phyloP scores from a whole-genome alignment of 2,888 invertebrate species.

The Odontothrips loti region DNA sequence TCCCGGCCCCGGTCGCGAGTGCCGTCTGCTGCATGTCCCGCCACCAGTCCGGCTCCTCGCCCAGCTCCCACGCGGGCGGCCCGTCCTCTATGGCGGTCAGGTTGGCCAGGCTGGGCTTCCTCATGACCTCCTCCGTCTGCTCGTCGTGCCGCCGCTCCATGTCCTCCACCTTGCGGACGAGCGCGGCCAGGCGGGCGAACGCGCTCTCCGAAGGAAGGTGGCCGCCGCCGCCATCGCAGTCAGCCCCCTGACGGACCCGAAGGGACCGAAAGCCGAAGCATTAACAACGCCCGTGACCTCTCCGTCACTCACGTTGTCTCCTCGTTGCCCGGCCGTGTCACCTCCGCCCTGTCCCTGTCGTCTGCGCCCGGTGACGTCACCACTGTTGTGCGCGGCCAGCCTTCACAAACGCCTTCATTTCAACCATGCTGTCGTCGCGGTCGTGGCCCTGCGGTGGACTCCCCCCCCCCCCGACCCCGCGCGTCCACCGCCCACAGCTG shows the following conservation, averaged over 20 bases:
- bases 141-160: conserved; percentile 23
- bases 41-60: conserved; percentile 17
- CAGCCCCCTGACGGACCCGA: too few relatives aligned
- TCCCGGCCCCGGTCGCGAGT: background rate
- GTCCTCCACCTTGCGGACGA: conserved; percentile 12
- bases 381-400: background rate
- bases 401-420: too few relatives aligned
- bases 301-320: too few relatives aligned
- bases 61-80: background rate
- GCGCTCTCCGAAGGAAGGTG: background rate
- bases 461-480: background rate
- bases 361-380: background rate
- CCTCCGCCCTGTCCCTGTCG: background rate
- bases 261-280: background rate
- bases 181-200: conserved; percentile 5
- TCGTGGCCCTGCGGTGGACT: background rate
- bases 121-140: background rate
- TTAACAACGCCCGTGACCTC: background rate
- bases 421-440: background rate
- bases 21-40: conserved; percentile 9
- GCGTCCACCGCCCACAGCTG: background rate
- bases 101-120: conserved; percentile 16
- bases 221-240: background rate
- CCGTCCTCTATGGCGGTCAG: background rate
- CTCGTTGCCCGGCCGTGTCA: too few relatives aligned